These are phyloP conservation scores for Camponotus floridanus DNA, from an alignment of 1,140 invertebrate species.

Conservation along the genomic window DNA sequence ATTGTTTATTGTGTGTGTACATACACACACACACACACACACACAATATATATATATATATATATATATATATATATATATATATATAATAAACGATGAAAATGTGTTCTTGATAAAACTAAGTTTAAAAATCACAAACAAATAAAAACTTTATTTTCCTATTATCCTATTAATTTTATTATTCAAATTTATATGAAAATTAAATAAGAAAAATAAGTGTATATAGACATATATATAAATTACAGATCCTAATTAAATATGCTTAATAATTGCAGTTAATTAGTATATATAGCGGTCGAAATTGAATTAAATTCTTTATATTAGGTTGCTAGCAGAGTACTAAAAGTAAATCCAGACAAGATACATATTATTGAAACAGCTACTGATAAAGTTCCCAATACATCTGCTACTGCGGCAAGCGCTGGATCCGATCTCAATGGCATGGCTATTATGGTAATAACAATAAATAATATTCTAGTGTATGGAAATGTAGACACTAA, in stretches of 20 bases:
- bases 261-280: not conserved
- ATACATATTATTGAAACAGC: constrained; percentile 96
- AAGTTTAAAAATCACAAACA: not conserved
- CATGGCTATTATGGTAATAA: constrained; percentile 94
- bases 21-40: too few species aligned
- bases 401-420: constrained; percentile 96
- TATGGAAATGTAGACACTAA: not conserved
- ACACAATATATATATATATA: too few species aligned
- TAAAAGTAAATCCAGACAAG: constrained; percentile 91
- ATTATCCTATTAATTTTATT: too few species aligned
- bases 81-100: not conserved
- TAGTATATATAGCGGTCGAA: not conserved
- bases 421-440: constrained; percentile 97
- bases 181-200: not conserved
- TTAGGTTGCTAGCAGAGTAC: constrained; percentile 90
- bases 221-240: not conserved
- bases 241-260: not conserved
- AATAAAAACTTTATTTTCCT: not conserved
- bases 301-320: constrained; percentile 26
- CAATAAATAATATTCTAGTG: constrained; percentile 9
- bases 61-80: too few species aligned
- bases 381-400: constrained; percentile 98
- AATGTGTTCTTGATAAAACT: not conserved
- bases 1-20: too few species aligned
- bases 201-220: not conserved